These are phyloP conservation scores for Junco hyemalis DNA, from an alignment of 2,113 vertebrate species.

Conservation along the genomic window DNA sequence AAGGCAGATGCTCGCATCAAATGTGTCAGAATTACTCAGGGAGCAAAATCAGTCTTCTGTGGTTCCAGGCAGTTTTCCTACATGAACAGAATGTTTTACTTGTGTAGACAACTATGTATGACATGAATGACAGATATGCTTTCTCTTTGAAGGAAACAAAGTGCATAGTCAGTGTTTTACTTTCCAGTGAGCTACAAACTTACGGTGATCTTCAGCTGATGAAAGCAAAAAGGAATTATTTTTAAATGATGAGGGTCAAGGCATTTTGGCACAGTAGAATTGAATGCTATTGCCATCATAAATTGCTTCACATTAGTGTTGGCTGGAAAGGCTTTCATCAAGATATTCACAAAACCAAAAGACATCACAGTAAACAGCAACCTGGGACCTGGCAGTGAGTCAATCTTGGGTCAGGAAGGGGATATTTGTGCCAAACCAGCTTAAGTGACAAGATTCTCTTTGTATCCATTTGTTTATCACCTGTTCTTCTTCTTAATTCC, in stretches of 20 bases:
- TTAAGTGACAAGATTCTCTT: neutral
- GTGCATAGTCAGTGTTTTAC: neutral
- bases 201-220: neutral
- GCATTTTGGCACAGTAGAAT: neutral
- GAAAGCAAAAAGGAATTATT: conserved; percentile 28
- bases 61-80: conserved; percentile 19
- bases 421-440: neutral
- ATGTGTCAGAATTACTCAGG: neutral
- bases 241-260: neutral
- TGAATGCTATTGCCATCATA: neutral
- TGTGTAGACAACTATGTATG: neutral
- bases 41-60: conserved; percentile 24
- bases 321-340: neutral
- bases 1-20: neutral
- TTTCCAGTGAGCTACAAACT: conserved; percentile 1
- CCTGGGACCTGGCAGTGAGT: neutral
- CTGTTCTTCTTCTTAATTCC: conserved; percentile 32
- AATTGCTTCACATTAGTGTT: neutral
- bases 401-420: neutral
- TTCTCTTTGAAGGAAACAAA: conserved; percentile 21
- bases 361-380: neutral
- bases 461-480: conserved; percentile 37
- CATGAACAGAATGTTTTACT: conserved; percentile 19
- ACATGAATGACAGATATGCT: conserved; percentile 12
- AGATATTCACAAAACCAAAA: neutral